A percentile compares a stretch with the other conserved stretches of the same genome.
These are phyloP conservation scores for Trachelus troglodyta DNA, from an alignment of 2,888 invertebrate species.

Conservation along the genomic window DNA sequence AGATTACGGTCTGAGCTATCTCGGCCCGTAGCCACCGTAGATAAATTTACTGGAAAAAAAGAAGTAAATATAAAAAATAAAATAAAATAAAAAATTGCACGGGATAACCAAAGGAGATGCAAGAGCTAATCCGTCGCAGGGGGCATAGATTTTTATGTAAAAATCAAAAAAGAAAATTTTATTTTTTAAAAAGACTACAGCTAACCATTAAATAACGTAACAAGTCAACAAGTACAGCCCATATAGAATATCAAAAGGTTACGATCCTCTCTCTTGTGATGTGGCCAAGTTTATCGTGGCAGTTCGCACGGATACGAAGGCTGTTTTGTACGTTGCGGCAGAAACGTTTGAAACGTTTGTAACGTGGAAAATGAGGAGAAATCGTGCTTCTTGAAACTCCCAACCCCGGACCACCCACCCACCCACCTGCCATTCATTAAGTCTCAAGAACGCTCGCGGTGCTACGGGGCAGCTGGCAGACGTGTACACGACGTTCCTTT, in stretches of 20 bases:
- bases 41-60: background rate
- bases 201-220: background rate
- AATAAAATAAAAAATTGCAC: background rate
- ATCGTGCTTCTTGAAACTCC: conserved; percentile 21
- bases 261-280: background rate
- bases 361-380: conserved; percentile 30
- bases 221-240: background rate
- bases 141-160: background rate
- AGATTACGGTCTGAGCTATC: conserved; percentile 47
- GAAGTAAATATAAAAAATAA: background rate
- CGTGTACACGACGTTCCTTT: conserved; percentile 54
- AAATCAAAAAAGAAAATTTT: background rate
- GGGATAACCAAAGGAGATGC: background rate
- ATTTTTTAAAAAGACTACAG: background rate
- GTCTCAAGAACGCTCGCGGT: conserved; percentile 46
- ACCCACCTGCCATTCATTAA: conserved; percentile 45
- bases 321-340: background rate
- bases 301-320: background rate
- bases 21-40: background rate
- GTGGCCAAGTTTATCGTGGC: background rate
- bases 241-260: background rate
- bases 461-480: conserved; percentile 40
- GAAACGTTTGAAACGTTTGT: conserved; percentile 25
- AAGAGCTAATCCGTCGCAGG: conserved; percentile 16
- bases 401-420: conserved; percentile 8